These are phyloP conservation scores for Knipowitschia caucasica DNA, from an alignment of 2,797 vertebrate genomes.

Conservation along the genomic window DNA sequence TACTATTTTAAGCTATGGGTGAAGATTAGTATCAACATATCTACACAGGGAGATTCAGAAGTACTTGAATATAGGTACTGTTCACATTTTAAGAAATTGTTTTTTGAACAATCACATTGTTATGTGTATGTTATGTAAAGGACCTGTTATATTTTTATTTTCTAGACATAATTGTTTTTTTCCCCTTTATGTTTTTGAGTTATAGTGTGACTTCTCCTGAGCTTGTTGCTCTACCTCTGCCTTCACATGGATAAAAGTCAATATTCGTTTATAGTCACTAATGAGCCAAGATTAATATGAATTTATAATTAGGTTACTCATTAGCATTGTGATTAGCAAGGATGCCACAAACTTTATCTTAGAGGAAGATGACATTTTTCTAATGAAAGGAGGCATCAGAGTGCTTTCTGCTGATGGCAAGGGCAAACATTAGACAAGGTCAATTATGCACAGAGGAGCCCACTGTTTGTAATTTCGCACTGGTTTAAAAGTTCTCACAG, in stretches of 20 bases:
- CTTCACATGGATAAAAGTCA: conserved; percentile 61
- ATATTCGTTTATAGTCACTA: conserved; percentile 64
- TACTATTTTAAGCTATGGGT: conserved; percentile 26
- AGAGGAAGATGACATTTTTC: conserved; percentile 53
- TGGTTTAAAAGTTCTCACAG: conserved; percentile 20
- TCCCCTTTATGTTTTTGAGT: conserved; percentile 11
- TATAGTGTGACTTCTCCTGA: conserved; percentile 14
- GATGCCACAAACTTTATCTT: conserved; percentile 56
- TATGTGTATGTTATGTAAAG: too few species aligned
- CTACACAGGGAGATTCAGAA: neutral
- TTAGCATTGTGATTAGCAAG: conserved; percentile 53
- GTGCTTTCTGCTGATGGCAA: conserved; percentile 61
- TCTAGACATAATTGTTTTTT: too few species aligned
- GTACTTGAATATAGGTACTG: too few species aligned
- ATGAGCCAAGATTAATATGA: conserved; percentile 63
- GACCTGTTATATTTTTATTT: too few species aligned
- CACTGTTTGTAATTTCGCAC: conserved; percentile 30
- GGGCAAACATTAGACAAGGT: conserved; percentile 62
- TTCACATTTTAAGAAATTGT: too few species aligned
- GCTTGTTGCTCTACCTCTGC: conserved; percentile 31
- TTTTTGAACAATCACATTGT: too few species aligned
- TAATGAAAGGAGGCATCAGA: conserved; percentile 65
- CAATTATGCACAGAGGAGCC: conserved; percentile 47
- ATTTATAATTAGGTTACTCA: conserved; percentile 64
- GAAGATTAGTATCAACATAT: conserved; percentile 38